These are phyloP conservation scores for Marmota flaviventris DNA, from an alignment of 2,113 vertebrate species.

Conservation along the genomic window DNA sequence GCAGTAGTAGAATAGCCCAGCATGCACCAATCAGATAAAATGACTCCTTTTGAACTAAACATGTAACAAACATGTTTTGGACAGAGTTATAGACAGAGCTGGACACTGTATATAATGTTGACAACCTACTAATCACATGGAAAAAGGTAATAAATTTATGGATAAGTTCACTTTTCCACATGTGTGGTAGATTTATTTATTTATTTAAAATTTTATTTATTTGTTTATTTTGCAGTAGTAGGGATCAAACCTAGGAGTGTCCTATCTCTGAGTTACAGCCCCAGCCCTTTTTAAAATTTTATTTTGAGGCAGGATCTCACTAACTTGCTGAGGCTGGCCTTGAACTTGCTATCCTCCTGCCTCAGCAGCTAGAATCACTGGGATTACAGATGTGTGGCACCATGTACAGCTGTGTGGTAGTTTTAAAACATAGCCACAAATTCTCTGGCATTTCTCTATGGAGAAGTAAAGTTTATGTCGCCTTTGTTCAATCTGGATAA, in stretches of 20 bases:
- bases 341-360: not conserved
- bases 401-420: not conserved
- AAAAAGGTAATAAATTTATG: not conserved
- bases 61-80: not conserved
- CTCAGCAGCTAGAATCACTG: not conserved
- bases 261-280: not conserved
- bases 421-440: constrained; percentile 2
- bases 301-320: not conserved
- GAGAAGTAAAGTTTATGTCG: not conserved
- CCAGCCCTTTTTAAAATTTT: not conserved
- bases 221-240: not conserved
- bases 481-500: not conserved
- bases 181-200: not conserved
- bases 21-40: not conserved
- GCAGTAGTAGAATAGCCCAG: not conserved
- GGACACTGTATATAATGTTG: not conserved
- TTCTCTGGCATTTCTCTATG: not conserved
- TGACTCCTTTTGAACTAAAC: not conserved
- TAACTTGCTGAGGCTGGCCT: not conserved
- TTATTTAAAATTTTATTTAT: too few species aligned
- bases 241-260: not conserved
- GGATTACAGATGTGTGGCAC: not conserved
- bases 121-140: not conserved
- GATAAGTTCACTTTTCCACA: not conserved
- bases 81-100: not conserved